phyloP scores from a whole-genome alignment of 2,797 vertebrate species.

The Petrocephalus schoutedeni region DNA sequence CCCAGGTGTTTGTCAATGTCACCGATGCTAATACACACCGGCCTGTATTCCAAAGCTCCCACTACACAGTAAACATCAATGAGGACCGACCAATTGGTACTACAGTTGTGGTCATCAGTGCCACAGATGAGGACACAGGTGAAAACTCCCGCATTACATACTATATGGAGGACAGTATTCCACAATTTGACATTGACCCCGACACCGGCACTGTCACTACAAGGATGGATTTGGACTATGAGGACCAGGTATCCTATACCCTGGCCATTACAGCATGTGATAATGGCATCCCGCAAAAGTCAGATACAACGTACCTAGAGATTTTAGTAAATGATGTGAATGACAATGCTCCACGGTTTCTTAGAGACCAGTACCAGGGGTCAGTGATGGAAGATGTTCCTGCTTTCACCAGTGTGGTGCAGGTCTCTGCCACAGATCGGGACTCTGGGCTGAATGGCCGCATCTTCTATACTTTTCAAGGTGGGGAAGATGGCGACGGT shows the following conservation, averaged over 20 bases:
- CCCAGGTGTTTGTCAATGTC: constrained; percentile 82
- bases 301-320: constrained; percentile 92
- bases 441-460: constrained; percentile 87
- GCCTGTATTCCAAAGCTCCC: constrained; percentile 93
- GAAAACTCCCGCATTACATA: constrained; percentile 92
- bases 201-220: constrained; percentile 87
- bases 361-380: constrained; percentile 78
- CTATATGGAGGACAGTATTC: constrained; percentile 92
- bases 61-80: constrained; percentile 86
- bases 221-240: constrained; percentile 87
- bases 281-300: constrained; percentile 94
- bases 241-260: constrained; percentile 92
- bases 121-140: constrained; percentile 88
- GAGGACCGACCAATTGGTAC: constrained; percentile 81
- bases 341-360: constrained; percentile 86
- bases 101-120: constrained; percentile 87
- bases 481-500: constrained; percentile 84
- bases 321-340: constrained; percentile 92
- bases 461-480: constrained; percentile 91
- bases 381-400: constrained; percentile 86
- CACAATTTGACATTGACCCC: constrained; percentile 81
- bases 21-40: constrained; percentile 93
- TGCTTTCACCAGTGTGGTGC: constrained; percentile 83
- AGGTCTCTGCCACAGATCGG: constrained; percentile 84
- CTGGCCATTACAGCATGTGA: constrained; percentile 88